These are phyloP conservation scores for Micoletzkya japonica DNA, from an alignment of 2,888 invertebrate species.

Conservation along the genomic window DNA sequence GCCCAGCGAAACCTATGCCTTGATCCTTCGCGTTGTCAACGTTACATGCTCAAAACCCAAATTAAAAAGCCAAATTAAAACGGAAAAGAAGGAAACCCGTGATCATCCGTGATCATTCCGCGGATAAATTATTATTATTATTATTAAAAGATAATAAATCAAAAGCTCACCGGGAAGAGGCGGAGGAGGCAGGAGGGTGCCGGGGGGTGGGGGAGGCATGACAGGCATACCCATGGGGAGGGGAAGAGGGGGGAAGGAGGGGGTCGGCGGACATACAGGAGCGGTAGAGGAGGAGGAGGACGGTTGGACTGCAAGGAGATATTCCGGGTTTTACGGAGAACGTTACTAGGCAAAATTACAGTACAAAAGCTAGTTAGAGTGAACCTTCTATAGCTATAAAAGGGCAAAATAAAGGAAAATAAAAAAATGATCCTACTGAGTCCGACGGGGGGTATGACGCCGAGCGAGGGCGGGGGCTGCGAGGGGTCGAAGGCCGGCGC, in stretches of 20 bases:
- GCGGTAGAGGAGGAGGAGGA: too few species aligned
- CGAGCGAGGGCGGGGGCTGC: constrained; percentile 1
- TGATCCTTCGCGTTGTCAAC: too few species aligned
- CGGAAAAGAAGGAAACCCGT: too few species aligned
- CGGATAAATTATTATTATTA: too few species aligned
- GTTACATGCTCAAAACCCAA: too few species aligned
- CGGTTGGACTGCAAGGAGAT: neutral
- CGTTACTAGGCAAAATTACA: neutral
- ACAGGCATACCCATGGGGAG: neutral
- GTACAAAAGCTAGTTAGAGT: neutral
- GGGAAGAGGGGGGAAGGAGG: neutral
- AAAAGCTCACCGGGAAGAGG: constrained; percentile 17
- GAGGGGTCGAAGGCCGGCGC: constrained; percentile 16
- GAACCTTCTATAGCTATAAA: neutral
- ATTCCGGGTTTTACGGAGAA: too few species aligned
- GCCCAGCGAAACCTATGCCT: too few species aligned
- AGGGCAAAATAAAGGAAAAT: neutral
- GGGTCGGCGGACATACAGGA: neutral
- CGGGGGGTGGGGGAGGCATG: neutral
- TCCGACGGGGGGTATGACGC: constrained; percentile 12
- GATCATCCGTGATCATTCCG: too few species aligned
- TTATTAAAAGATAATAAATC: too few species aligned
- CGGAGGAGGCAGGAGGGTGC: neutral
- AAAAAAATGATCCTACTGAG: constrained; percentile 1
- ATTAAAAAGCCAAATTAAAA: too few species aligned